A percentile compares a stretch with the other conserved stretches of the same genome.
Conservation (phyloP, 2,113 vertebrate genomes). For the Heterochromis multidens region DNA sequence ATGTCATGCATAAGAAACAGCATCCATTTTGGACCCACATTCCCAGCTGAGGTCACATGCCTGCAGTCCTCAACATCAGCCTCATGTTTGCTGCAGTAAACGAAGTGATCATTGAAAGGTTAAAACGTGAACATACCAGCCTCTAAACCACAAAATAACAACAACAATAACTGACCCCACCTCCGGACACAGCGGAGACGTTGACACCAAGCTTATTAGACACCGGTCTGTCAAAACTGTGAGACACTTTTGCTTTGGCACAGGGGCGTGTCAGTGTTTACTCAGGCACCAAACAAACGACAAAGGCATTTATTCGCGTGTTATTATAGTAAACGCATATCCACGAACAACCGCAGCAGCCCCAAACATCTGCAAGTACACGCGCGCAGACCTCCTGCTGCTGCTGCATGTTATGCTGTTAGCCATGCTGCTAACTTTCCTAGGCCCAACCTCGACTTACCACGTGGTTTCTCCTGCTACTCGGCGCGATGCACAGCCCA, state of each 20-base stretch:
- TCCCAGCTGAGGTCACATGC: conserved; percentile 37
- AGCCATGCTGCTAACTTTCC: conserved; percentile 58
- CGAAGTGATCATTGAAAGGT: not conserved
- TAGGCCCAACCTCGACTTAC: conserved; percentile 56
- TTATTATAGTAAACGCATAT: not conserved
- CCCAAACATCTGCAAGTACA: not conserved
- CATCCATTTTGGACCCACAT: conserved; percentile 50
- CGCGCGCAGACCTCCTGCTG: not conserved
- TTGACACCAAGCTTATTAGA: not conserved
- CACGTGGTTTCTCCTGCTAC: conserved; percentile 66
- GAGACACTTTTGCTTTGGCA: conserved; percentile 4
- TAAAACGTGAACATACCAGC: not conserved
- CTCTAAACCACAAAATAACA: too few species aligned
- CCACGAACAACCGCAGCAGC: not conserved
- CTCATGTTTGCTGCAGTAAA: not conserved
- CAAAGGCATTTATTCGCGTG: not conserved
- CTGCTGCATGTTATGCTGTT: conserved; percentile 2
- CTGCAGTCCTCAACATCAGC: conserved; percentile 23
- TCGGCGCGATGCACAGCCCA: conserved; percentile 45
- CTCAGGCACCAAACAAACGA: not conserved
- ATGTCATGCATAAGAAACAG: not conserved
- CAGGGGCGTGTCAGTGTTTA: conserved; percentile 57
- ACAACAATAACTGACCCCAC: not conserved
- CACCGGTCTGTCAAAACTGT: not conserved
- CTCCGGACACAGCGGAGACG: not conserved